Evolutionary conservation across 2,113 vertebrate genomes (phyloP), one percentile per base, ranked within the genome.

Genomic region (Dascyllus trimaculatus): DNA sequence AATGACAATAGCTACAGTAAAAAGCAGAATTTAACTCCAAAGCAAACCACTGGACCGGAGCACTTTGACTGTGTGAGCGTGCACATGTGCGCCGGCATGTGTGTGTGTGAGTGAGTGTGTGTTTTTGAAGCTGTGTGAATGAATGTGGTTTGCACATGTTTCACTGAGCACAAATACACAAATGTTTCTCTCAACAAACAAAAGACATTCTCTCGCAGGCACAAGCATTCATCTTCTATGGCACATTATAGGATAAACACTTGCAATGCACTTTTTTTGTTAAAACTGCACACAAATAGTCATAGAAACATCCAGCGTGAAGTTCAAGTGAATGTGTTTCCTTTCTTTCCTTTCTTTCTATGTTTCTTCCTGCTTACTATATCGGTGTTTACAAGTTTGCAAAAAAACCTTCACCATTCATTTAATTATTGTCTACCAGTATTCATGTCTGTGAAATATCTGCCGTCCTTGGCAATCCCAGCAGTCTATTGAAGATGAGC

Each of bases 401-500:
- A 14, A 15, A 14, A 15, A 35, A 43, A 43, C 60, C 58, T 51
- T 54, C 45, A 69, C 24, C 1, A 61, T 48, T 60, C 15, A 74
- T 67, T 51, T 76, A 71, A 46, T 76, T 76, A 51, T n/a, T 38
- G 10, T 38, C 35, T 11, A 7, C 21, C 4, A 48, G 46, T 65
- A 40, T 81, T 82, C 43, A 66, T 76, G 61, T 69, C 29, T 70
- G 59, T 85, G 56, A 62, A 81, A 82, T 78, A 84, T 61, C 56
- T 52, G 10, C 40, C n/a, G 63, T 87, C 89, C 87, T 91, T 90
- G 85, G 77, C 56, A 66, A 85, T 89, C 71, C 85, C 81, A 70
- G 77, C 82, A 88, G 82, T 89, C 82, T 68, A 78, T 66, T 88
- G 73, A 86, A 88, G 81, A 89, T 80, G 80, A 89, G 86, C 81